Base-by-base conservation (phyloP, 2,797 vertebrate species). In the Melanotaenia parkinsoni region DNA sequence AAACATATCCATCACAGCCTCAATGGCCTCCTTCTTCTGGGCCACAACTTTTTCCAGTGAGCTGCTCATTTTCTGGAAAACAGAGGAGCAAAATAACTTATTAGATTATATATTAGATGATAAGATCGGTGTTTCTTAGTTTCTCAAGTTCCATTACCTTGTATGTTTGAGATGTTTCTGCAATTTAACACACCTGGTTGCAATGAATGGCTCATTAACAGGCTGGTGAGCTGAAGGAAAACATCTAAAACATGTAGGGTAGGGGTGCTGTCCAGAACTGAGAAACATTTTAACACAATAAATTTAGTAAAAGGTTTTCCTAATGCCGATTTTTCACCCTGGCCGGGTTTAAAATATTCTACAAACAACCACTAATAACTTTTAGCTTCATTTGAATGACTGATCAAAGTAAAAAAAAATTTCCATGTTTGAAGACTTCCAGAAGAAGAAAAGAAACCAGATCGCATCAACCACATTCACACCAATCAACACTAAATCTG, bases 1-100 rank as follows among this genome's bases (percentile, higher is more conserved):
- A 37, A 95, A 93, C 91, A 93, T 90, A 11, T 95, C 94, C 94
- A 95, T 95, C 51, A 81, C 82, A 0, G 94, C 92, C 81, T 95
- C 94, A 5, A 95, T 95, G 75, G 91, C 87, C 83, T 94, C 88
- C 81, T 95, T 95, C 87, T 94, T 95, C 92, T 95, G 86, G 22
- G 94, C 95, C 72, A 95, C 89, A 0, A 76, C 81, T 59, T 79
- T 85, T 76, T 95, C 91, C 83, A 95, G 20, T 0, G 89, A 78
- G 67, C 68, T 89, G 20, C 77, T 64, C 94, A 95, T 95, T 80
- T 57, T 89, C 89, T 94, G 38, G 33, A 69, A 78, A 11, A 70
- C 4, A 59, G 22, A 67, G 22, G 20, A n/a, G 58, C 26, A 47
- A 28, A 68, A 24, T 6, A 51, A 45, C 38, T 0, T 1, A 33